Evolutionary conservation across 2,797 vertebrate genomes (phyloP).

Genomic region (Salarias fasciatus): DNA sequence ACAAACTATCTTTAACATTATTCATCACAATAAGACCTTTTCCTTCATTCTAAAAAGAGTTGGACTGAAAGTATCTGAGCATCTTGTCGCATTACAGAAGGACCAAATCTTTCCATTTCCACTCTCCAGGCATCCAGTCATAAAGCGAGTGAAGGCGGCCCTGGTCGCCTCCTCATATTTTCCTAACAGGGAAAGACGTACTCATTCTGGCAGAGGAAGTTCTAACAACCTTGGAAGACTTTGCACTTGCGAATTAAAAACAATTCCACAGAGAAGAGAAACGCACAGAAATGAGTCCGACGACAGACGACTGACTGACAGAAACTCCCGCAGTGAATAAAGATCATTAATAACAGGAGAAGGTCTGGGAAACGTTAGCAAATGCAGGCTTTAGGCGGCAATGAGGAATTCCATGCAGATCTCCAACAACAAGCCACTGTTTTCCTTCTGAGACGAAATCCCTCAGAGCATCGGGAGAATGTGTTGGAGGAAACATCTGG

Average conservation of each 20-base stretch:
- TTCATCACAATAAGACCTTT: too few species aligned
- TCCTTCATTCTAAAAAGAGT: too few species aligned
- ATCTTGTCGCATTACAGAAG: too few species aligned
- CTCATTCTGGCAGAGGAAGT: not conserved
- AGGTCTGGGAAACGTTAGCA: not conserved
- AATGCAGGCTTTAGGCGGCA: not conserved
- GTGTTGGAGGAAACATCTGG: slow-evolving; percentile 49
- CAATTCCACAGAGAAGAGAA: slow-evolving; percentile 5
- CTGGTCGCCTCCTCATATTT: slow-evolving; percentile 18
- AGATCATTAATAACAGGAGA: not conserved
- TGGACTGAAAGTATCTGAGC: too few species aligned
- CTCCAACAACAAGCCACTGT: slow-evolving; percentile 35
- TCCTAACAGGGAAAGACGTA: slow-evolving; percentile 15
- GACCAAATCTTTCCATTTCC: not conserved
- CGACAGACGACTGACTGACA: not conserved
- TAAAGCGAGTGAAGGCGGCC: slow-evolving; percentile 5
- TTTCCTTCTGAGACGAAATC: slow-evolving; percentile 25
- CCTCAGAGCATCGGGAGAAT: slow-evolving; percentile 24
- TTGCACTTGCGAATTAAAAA: slow-evolving; percentile 14
- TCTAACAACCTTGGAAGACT: not conserved
- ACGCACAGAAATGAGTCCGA: not conserved
- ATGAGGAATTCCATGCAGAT: not conserved
- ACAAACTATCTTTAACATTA: too few species aligned
- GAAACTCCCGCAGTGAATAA: not conserved
- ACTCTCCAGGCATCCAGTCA: slow-evolving; percentile 1